These are phyloP conservation scores for Eubasilissa splendida DNA, from an alignment of 2,888 invertebrate genomes.

Conservation along the genomic window DNA sequence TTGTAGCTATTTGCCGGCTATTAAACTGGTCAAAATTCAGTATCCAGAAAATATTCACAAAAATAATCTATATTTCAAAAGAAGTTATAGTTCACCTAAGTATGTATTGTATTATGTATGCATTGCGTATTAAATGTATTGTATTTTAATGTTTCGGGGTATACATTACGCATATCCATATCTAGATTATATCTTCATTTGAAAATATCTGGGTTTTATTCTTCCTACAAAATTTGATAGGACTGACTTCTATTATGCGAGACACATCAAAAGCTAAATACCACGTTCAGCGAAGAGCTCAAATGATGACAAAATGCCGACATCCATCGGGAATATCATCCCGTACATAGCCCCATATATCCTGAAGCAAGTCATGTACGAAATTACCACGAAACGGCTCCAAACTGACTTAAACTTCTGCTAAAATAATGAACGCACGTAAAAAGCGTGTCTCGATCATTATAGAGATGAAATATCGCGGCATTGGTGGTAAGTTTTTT, in stretches of 20 bases:
- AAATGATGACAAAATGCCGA: conserved; percentile 41
- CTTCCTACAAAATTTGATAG: conserved; percentile 3
- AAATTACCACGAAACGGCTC: conserved; percentile 48
- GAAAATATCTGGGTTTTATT: background rate
- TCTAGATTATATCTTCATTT: no score
- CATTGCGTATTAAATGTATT: no score
- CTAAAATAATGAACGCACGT: background rate
- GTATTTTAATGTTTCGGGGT: no score
- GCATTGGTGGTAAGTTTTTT: background rate
- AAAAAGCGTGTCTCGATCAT: background rate
- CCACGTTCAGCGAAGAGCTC: conserved; percentile 31
- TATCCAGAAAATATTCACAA: no score
- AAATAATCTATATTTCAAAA: no score
- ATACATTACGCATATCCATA: background rate
- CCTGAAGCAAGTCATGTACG: conserved; percentile 47
- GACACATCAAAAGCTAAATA: conserved; percentile 37
- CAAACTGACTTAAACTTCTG: background rate
- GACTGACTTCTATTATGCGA: conserved; percentile 25
- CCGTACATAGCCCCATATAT: conserved; percentile 30
- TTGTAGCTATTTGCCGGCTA: no score
- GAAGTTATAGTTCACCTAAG: no score
- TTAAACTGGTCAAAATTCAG: no score
- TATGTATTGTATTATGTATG: no score
- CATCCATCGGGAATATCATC: conserved; percentile 40
- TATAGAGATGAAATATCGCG: background rate